A percentile compares a stretch with the other conserved stretches of the same genome.
Evolutionary conservation across 2,888 invertebrate genomes (phyloP).

Genomic region (Harpagoxenus sublaevis): DNA sequence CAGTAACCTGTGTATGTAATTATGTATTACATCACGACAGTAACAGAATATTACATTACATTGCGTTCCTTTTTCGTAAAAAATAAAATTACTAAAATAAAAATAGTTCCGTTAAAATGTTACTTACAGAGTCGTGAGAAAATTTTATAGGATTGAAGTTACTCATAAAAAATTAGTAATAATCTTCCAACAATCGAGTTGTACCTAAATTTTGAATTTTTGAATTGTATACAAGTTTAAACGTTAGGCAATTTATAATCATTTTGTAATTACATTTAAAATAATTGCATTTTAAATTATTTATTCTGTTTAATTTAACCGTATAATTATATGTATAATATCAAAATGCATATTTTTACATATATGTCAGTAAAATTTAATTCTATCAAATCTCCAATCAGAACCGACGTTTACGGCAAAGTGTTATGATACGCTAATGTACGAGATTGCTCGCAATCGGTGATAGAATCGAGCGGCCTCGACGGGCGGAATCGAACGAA

Average conservation of each 20-base stretch:
- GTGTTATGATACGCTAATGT: not conserved
- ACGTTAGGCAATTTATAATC: not conserved
- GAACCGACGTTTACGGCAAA: not conserved
- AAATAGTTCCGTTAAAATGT: not conserved
- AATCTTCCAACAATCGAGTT: not conserved
- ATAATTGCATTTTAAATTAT: not conserved
- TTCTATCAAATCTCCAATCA: not conserved
- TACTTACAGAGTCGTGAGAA: not conserved
- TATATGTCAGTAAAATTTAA: not conserved
- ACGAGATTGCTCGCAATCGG: not conserved
- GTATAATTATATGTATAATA: slow-evolving; percentile 15
- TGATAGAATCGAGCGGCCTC: too few relatives aligned
- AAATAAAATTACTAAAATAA: slow-evolving; percentile 4
- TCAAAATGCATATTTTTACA: not conserved
- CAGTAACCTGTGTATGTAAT: not conserved
- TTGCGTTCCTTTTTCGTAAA: not conserved
- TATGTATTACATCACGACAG: not conserved
- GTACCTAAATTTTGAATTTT: not conserved
- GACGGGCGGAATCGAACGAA: not conserved
- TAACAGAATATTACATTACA: not conserved
- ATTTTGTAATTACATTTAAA: not conserved
- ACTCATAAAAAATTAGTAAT: not conserved
- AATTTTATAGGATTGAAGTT: not conserved
- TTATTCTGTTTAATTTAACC: not conserved
- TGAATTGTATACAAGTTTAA: not conserved